These are phyloP conservation scores for Thamnophis sirtalis DNA, from an alignment of 2,113 vertebrate genomes.

Conservation along the genomic window DNA sequence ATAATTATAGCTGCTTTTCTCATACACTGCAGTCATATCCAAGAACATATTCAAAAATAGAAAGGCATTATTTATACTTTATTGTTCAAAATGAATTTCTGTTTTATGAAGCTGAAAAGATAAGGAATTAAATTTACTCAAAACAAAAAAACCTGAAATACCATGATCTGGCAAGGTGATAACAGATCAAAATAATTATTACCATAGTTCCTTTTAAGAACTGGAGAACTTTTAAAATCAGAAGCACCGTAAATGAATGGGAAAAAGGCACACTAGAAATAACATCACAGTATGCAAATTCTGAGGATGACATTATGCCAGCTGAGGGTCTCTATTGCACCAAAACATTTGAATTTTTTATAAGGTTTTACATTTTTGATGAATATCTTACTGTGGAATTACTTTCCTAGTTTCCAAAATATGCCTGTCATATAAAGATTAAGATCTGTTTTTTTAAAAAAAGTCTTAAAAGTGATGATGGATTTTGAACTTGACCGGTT, in stretches of 20 bases:
- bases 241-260: slow-evolving; percentile 41
- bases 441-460: slow-evolving; percentile 47
- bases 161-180: slow-evolving; percentile 58
- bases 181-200: slow-evolving; percentile 59
- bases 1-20: slow-evolving; percentile 77
- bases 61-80: slow-evolving; percentile 72
- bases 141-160: slow-evolving; percentile 55
- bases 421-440: slow-evolving; percentile 59
- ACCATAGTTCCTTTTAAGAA: slow-evolving; percentile 48
- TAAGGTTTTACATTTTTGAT: slow-evolving; percentile 74
- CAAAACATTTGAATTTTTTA: slow-evolving; percentile 71
- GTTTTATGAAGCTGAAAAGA: slow-evolving; percentile 62
- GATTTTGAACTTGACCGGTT: slow-evolving; percentile 26
- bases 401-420: slow-evolving; percentile 58
- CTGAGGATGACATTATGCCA: slow-evolving; percentile 56
- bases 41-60: slow-evolving; percentile 74
- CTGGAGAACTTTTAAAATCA: slow-evolving; percentile 58
- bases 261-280: slow-evolving; percentile 43
- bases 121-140: slow-evolving; percentile 58
- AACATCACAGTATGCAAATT: slow-evolving; percentile 48
- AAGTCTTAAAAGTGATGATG: slow-evolving; percentile 50
- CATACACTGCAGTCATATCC: slow-evolving; percentile 74
- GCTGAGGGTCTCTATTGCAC: slow-evolving; percentile 54
- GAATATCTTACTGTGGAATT: slow-evolving; percentile 57
- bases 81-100: slow-evolving; percentile 64